These are phyloP conservation scores for Menura novaehollandiae DNA, from an alignment of 2,113 vertebrate genomes.

Conservation along the genomic window DNA sequence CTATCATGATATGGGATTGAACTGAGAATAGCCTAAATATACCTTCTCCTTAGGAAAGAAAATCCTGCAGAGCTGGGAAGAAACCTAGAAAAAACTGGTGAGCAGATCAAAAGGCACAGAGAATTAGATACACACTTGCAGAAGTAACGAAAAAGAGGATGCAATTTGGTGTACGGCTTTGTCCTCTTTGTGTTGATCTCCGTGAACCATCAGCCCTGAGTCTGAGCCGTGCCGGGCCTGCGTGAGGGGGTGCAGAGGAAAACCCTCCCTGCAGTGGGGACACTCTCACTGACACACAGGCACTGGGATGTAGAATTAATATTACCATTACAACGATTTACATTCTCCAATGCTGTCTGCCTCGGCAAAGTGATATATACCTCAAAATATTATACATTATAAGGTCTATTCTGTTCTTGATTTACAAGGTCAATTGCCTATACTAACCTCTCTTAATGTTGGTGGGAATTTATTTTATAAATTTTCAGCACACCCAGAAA, in stretches of 20 bases:
- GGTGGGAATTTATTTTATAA: slow-evolving; percentile 22
- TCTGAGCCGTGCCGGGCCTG: fast-evolving
- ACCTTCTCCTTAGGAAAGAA: background rate
- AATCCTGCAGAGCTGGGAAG: background rate
- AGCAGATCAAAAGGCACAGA: background rate
- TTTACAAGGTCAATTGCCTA: slow-evolving; percentile 46
- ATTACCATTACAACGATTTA: slow-evolving; percentile 9
- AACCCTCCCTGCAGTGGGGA: background rate
- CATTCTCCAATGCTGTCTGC: background rate
- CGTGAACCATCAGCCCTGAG: background rate
- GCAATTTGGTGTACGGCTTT: fast-evolving
- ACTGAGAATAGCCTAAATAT: slow-evolving; percentile 18
- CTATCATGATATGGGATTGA: background rate
- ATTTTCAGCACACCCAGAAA: background rate
- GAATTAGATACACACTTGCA: background rate
- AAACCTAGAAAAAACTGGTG: background rate
- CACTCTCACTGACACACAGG: background rate
- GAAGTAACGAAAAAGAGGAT: fast-evolving
- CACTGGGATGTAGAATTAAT: background rate
- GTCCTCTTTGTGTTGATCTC: background rate
- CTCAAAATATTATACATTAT: slow-evolving; percentile 12
- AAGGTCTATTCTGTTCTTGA: background rate
- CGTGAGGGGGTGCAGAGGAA: fast-evolving
- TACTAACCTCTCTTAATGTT: background rate
- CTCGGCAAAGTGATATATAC: slow-evolving; percentile 23